Percentiles rank a stretch among this genome's conserved stretches.
These are phyloP conservation scores for Rhincodon typus DNA, from an alignment of 2,797 vertebrate genomes.

Conservation along the genomic window DNA sequence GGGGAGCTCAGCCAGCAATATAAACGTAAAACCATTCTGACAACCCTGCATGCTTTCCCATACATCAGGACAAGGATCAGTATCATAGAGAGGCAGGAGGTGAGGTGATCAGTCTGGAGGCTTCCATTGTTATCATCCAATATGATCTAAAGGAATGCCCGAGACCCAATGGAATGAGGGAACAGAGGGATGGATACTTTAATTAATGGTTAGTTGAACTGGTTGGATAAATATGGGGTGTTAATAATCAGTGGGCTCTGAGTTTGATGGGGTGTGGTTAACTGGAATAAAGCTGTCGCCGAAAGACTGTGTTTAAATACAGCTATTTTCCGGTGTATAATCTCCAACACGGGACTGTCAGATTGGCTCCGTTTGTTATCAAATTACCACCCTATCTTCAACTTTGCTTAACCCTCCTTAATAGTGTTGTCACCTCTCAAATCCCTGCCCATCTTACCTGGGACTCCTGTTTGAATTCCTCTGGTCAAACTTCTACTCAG, in stretches of 20 bases:
- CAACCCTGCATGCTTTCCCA: conserved; percentile 92
- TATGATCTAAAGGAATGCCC: no score
- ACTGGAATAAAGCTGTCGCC: no score
- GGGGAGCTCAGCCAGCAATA: conserved; percentile 88
- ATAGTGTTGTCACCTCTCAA: background rate
- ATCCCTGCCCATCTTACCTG: background rate
- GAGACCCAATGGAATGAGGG: no score
- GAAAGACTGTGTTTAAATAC: no score
- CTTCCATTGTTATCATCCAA: background rate
- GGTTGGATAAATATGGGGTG: no score
- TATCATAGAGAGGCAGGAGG: conserved; percentile 93
- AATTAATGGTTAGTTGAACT: no score
- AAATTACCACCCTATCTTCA: background rate
- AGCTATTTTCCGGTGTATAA: no score
- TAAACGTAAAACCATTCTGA: conserved; percentile 91
- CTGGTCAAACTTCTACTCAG: background rate
- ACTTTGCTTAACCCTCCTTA: background rate
- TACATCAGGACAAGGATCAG: conserved; percentile 91
- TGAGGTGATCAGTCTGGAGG: conserved; percentile 46
- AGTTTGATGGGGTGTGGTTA: no score
- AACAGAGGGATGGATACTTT: no score
- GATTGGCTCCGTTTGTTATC: background rate
- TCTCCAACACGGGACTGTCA: background rate
- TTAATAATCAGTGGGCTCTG: no score
- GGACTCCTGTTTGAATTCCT: background rate